Percentiles rank a stretch among this genome's conserved stretches.
These are phyloP conservation scores for Alentia gelatinosa DNA, from an alignment of 2,888 invertebrate species.

Conservation along the genomic window DNA sequence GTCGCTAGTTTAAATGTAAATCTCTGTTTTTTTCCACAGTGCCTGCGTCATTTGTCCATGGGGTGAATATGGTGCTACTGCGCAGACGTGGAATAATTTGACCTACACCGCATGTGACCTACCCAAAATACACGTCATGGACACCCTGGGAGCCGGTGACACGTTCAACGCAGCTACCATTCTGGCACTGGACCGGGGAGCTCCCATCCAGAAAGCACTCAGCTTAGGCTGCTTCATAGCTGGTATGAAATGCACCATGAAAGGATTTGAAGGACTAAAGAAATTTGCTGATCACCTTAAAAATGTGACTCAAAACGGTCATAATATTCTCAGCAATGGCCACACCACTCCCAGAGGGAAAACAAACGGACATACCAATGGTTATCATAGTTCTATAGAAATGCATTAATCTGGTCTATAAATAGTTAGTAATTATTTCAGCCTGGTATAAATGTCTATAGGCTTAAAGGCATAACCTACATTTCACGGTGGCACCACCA, in stretches of 20 bases:
- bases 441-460: too few relatives aligned
- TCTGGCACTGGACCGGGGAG: conserved; percentile 81
- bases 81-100: conserved; percentile 69
- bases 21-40: too few relatives aligned
- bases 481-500: too few relatives aligned
- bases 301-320: too few relatives aligned
- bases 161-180: conserved; percentile 86
- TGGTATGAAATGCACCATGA: conserved; percentile 83
- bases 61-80: conserved; percentile 84
- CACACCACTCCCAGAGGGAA: too few relatives aligned
- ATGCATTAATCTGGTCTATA: too few relatives aligned
- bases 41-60: conserved; percentile 83
- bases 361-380: too few relatives aligned
- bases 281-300: neutral
- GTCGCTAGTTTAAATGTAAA: too few relatives aligned
- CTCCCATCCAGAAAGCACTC: conserved; percentile 82
- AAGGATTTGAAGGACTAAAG: conserved; percentile 68
- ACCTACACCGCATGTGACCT: conserved; percentile 81
- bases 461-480: too few relatives aligned
- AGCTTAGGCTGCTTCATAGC: conserved; percentile 84
- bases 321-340: neutral
- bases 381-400: too few relatives aligned
- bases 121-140: conserved; percentile 83
- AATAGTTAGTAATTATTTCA: too few relatives aligned
- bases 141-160: conserved; percentile 87